Base-by-base conservation (phyloP, 2,888 invertebrate species). In the Cordilura impudica region DNA sequence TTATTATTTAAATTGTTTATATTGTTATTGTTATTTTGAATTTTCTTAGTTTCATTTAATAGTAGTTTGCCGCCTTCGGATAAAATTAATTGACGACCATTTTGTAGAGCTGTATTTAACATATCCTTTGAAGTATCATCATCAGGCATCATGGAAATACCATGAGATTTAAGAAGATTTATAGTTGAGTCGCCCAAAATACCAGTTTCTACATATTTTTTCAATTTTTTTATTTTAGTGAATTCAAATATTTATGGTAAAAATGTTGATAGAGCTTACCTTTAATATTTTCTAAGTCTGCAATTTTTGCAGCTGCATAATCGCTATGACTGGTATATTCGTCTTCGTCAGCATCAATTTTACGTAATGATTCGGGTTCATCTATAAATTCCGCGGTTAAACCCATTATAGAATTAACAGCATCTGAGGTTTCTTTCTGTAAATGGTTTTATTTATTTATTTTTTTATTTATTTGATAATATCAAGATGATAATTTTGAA, bases 21-120 rank as follows among this genome's bases (percentile, higher is more conserved):
- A 56, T 51, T 71, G 18, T 65, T 81, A 18, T 60, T 31, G 56
- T 72, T 82, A 18, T 80, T 83, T 29, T 78, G 70, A 47, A 65
- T 81, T 77, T 83, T 83, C 53, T 81, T 82, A 0, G 90, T 87
- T 81, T 89, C 92, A 85, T 95, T 94, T 83, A 95, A 88, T 83
- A 95, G 93, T 84, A 95, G 90, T 85, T 95, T 95, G 10, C 95
- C 95, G 4, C 95, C 94, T 85, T 95, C 95, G 92, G 95, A 97
- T 56, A 97, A 92, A 81, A 96, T 94, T 67, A 97, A 93, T 78
- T 95, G 95, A 86, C 96, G 94, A 0, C 97, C 97, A 89, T 94
- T 95, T 90, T 95, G 95, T 88, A 97, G 92, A 31, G 96, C 96
- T 76, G 93, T 94, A 82, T 94, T 94, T 72, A 96, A 93, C 80